Conservation (phyloP, 2,797 vertebrate genomes). For the Tadarida brasiliensis region DNA sequence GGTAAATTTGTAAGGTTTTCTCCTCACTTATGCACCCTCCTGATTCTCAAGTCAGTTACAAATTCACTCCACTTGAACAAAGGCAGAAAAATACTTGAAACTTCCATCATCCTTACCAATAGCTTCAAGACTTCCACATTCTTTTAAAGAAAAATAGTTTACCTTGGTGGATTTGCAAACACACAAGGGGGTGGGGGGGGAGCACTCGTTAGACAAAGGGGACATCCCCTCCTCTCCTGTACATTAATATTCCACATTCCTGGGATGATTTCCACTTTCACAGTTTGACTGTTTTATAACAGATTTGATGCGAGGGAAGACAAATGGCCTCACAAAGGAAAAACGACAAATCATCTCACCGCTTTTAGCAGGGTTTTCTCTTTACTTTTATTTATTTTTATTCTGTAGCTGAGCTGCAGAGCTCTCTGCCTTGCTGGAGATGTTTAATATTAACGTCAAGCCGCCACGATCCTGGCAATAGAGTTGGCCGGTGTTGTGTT, state of each 20-base stretch:
- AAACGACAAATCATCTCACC: constrained; percentile 87
- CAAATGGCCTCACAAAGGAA: constrained; percentile 87
- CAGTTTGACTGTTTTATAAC: constrained; percentile 89
- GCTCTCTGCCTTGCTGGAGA: constrained; percentile 76
- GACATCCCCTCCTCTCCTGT: background rate
- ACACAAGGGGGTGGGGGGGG: fast-evolving
- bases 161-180: constrained; percentile 2
- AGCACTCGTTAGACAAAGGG: constrained; percentile 61
- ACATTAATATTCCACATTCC: constrained; percentile 83
- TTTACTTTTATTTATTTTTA: constrained; percentile 85
- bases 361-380: constrained; percentile 85
- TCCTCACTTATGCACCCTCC: background rate
- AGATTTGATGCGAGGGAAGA: constrained; percentile 88
- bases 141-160: constrained; percentile 68
- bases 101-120: background rate
- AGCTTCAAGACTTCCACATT: constrained; percentile 32
- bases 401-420: constrained; percentile 62
- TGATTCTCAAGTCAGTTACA: background rate
- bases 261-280: constrained; percentile 86
- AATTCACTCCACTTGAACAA: constrained; percentile 49
- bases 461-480: constrained; percentile 69
- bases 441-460: constrained; percentile 84
- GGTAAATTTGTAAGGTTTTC: background rate
- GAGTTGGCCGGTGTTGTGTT: constrained; percentile 68
- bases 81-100: constrained; percentile 45